Base-by-base conservation (phyloP, 2,888 invertebrate genomes). In the Meandrusa payeni region DNA sequence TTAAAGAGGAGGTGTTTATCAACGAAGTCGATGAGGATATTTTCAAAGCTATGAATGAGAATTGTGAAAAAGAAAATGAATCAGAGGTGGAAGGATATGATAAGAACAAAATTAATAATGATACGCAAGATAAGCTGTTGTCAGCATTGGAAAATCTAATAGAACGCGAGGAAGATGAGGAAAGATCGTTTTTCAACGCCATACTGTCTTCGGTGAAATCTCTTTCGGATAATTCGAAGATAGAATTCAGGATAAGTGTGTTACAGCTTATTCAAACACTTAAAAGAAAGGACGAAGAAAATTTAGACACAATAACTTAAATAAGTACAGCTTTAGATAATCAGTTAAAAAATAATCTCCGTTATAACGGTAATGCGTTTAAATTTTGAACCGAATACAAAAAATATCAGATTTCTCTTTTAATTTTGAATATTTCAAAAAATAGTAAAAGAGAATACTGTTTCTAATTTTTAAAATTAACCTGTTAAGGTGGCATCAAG, bases 131-230 rank as follows among this genome's bases (percentile, higher is more conserved):
- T 7, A 69, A 54, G 23, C 54, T 77, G 5, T 58, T 73, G 0
- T 43, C 64, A 0, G 54, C 77, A 2, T 61, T 80, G 7, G 64
- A 69, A 4, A 72, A 59, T 40, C 47, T 81, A 17, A 63, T 80
- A 23, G 64, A 70, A n/a, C 72, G 61, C 19, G 81, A 82, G 37
- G 75, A 78, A 2, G 81, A 82, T 13, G 80, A 80, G 32, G 80
- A 81, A 24, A 66, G 73, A 27, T 68, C 79, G 0, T 82, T 81
- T 55, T 82, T 82, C 38, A 75, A 66, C 19, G 79, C 80, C 0
- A 69, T 82, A 26, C 65, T 67, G 1, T 78, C 80, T 0, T 46
- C 66, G 0, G 79, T 82, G 1, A 79, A 79, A 48, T 54, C 52
- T 1, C 50, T 82, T 9, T 63, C 71, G 0, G 69, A 69, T 3